Evolutionary conservation across 30 jellyfish, hydroid and myxozoan genomes (phyloP).

Genomic region (Calvadosia cruxmelitensis): DNA sequence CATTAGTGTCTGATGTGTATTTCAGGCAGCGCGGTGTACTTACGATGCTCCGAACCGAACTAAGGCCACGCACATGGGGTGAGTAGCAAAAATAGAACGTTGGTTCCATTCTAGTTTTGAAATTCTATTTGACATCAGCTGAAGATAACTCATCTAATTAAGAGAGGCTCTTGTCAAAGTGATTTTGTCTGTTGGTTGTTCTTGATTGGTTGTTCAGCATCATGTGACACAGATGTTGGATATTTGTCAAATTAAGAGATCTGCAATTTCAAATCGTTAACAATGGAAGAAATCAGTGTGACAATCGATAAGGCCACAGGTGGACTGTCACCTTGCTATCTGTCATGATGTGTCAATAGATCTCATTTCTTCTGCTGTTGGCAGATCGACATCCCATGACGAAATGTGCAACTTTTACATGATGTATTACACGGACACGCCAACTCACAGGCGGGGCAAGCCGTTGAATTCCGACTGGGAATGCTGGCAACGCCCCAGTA

Average conservation of each 20-base stretch:
- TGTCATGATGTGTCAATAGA: too few species aligned
- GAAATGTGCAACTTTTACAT: constrained; percentile 81
- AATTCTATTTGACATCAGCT: neutral
- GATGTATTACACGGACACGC: constrained; percentile 45
- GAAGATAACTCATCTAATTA: neutral
- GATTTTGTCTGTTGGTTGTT: neutral
- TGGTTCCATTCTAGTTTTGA: neutral
- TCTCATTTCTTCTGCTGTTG: too few species aligned
- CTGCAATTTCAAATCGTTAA: too few species aligned
- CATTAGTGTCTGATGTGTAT: neutral
- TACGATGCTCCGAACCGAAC: constrained; percentile 55
- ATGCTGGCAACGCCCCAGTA: neutral
- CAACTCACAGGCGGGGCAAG: neutral
- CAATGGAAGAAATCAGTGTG: too few species aligned
- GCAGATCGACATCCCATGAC: constrained; percentile 47
- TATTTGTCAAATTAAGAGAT: too few species aligned
- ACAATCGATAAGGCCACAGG: too few species aligned
- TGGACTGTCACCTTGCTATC: too few species aligned
- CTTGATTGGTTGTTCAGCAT: too few species aligned
- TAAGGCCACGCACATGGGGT: constrained; percentile 62
- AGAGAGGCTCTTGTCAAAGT: neutral
- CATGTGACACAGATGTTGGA: too few species aligned
- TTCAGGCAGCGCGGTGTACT: constrained; percentile 80
- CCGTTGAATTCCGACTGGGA: neutral
- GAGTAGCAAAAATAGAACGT: neutral